These are phyloP conservation scores for Amazona vittata DNA, from an alignment of 2,113 vertebrate genomes.

Conservation along the genomic window DNA sequence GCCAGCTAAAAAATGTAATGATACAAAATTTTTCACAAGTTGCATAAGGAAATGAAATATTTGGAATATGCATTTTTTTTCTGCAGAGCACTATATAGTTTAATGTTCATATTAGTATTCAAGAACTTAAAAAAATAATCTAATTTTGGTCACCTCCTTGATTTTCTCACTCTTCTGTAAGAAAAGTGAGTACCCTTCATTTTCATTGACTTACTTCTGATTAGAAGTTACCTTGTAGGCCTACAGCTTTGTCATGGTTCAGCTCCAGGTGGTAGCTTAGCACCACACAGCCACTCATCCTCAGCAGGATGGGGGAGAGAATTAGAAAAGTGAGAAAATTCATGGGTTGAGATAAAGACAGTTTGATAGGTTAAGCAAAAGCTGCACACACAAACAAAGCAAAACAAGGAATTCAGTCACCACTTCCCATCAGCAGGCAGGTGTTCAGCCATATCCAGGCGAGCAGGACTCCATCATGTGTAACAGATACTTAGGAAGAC, in stretches of 20 bases:
- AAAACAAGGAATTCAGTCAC: neutral
- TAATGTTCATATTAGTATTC: neutral
- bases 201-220: neutral
- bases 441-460: neutral
- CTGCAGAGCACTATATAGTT: neutral
- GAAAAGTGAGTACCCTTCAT: neutral
- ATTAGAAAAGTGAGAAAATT: neutral
- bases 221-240: neutral
- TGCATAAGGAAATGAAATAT: neutral
- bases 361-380: neutral
- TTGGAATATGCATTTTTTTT: neutral
- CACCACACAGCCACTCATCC: neutral
- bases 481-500: neutral
- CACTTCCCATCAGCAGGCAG: neutral
- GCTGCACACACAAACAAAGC: fast-evolving
- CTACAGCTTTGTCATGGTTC: neutral
- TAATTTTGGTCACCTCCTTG: neutral
- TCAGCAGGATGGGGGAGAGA: neutral
- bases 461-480: fast-evolving
- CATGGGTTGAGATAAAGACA: neutral
- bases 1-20: neutral
- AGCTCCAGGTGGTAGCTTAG: neutral
- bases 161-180: neutral
- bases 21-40: neutral
- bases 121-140: neutral